Base-by-base conservation (phyloP, 2,888 invertebrate species). In the Drosophila mulleri region DNA sequence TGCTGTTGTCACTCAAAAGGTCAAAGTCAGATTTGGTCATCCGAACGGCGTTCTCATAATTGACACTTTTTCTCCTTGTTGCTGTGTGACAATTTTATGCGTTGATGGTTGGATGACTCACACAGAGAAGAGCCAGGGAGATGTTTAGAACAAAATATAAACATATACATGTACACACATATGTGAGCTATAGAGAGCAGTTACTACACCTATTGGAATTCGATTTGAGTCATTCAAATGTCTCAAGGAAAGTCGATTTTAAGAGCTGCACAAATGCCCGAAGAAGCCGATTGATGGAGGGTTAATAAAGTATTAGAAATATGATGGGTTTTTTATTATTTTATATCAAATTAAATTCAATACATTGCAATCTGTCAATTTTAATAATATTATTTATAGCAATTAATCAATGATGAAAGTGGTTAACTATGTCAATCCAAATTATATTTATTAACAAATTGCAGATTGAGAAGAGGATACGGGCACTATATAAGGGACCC, bases 21-120 rank as follows among this genome's bases (percentile, higher is more conserved):
- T 87, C 87, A 87, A 75, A 83, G 77, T 84, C 82, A 79, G 72
- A 67, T 67, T 83, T 81, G 82, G 73, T 78, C 76, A 82, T 69
- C 58, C 53, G 7, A 65, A 37, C n/a, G 65, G n/a, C 26, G 47
- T 32, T 39, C 32, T 37, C 26, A 35, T 41, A 52, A 37, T 39
- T 52, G 39, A 3, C 35, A 20, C 39, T 45, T 44, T 65, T 56
- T 72, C 48, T 37, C 41, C 29, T 44, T 44, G 72, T 57, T 67
- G 58, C 58, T 52, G 26, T 50, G 48, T 48, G 48, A 48, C 11
- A 50, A 18, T 32, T 50, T 32, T 18, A 12, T 39, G 75, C 44
- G 63, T 58, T 35, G 60, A 54, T 77, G 70, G 62, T 74, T 50
- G 26, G 45, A 61, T 76, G 39, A 50, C 14, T 76, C 78, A 76